Base-by-base conservation (phyloP, 2,113 vertebrate genomes). In the Egretta garzetta region DNA sequence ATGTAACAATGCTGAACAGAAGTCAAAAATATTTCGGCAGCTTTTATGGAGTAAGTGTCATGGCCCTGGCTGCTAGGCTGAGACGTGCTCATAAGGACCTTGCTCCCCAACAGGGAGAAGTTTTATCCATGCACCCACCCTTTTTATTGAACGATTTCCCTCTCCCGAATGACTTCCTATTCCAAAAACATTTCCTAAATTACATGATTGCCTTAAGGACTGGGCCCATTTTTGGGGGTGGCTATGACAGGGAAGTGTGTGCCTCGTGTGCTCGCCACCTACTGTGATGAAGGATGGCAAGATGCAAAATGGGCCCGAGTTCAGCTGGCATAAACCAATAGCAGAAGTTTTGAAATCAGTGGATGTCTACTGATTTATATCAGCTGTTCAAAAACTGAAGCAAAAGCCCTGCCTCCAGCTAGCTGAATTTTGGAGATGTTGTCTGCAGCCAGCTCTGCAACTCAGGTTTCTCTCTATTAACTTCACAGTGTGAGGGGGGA, bases 261-360 rank as follows among this genome's bases (percentile, higher is more conserved):
- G 60, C 37, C 52, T 79, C 5, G 5, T 75, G 47, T 2, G 1
- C 26, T 90, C 9, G 3, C 71, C 7, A 35, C 55, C 68, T 70
- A 20, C 72, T 66, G 72, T 24, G 32, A 52, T 32, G 39, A 89
- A 43, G n/a, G 39, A 74, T 30, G 15, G 21, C 2, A 4, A 80
- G 89, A 79, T 3, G 5, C 32, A 79, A 89, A 94, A 59, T 52
- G 60, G 56, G 84, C 11, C 60, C 47, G 68, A 81, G 63, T 86
- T 93, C 94, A 95, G 50, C 80, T 94, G 89, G 68, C 39, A 14
- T 59, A 79, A 81, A 91, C n/a, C 64, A 47, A 30, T 14, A 73
- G 59, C 14, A 83, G 55, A 77, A 80, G 43, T 86, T 91, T 88
- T 91, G 89, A 96, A 95, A 96, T 92, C 67, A 60, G 64, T 90